Evolutionary conservation across 2,113 vertebrate genomes (phyloP).

Genomic region (Aegotheles bennettii): DNA sequence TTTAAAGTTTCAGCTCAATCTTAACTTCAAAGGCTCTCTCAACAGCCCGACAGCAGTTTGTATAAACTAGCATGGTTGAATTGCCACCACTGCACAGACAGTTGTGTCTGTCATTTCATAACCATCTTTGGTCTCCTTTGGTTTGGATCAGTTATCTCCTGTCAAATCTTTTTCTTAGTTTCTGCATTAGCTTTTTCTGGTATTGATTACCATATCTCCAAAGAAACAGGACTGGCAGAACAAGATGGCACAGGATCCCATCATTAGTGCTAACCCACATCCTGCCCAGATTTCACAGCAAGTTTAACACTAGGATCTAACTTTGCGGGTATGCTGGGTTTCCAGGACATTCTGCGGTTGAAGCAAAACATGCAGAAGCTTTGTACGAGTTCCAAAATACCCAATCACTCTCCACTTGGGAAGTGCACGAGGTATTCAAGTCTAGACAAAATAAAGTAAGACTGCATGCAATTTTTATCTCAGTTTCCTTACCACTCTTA

Average conservation of each 20-base stretch:
- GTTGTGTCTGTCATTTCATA: neutral
- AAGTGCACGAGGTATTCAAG: neutral
- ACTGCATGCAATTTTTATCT: neutral
- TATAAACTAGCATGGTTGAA: neutral
- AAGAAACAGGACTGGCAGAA: neutral
- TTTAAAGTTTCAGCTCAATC: neutral
- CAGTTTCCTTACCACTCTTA: neutral
- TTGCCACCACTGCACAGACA: neutral
- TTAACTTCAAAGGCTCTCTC: neutral
- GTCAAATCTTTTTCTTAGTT: neutral
- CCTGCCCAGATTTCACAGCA: neutral
- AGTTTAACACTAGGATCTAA: neutral
- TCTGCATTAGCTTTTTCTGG: neutral
- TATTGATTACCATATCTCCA: neutral
- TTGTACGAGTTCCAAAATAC: neutral
- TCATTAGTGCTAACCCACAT: neutral
- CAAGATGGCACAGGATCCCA: neutral
- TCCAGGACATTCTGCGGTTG: neutral
- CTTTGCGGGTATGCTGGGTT: neutral
- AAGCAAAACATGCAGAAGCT: conserved; percentile 4
- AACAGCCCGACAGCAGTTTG: neutral
- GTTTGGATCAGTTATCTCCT: neutral
- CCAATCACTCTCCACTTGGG: neutral
- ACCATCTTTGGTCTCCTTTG: neutral
- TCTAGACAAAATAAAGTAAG: conserved; percentile 10